Evolutionary conservation across 2,888 invertebrate species (phyloP).

Genomic region (Zeuzera pyrina): DNA sequence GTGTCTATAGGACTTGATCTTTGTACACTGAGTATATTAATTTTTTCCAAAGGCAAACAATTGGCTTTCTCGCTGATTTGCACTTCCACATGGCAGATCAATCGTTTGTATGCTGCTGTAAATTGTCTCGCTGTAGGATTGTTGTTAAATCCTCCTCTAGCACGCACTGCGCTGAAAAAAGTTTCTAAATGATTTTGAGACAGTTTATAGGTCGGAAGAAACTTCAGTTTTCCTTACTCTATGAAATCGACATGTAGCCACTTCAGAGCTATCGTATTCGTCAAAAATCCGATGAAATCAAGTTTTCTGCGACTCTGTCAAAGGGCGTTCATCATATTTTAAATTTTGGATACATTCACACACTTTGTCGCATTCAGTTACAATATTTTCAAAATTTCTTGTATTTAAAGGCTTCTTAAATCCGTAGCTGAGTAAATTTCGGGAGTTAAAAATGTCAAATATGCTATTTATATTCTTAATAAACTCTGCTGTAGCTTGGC

Average conservation of each 20-base stretch:
- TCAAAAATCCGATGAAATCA: no score
- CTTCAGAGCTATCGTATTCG: no score
- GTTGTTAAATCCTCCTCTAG: constrained; percentile 1
- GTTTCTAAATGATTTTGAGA: background rate
- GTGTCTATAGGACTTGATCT: no score
- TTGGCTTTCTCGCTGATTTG: no score
- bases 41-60: no score
- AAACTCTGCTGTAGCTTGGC: background rate
- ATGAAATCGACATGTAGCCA: no score
- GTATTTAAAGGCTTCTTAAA: background rate
- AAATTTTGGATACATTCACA: background rate
- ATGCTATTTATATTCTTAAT: background rate
- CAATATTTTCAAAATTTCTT: background rate
- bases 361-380: background rate
- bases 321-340: no score
- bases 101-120: no score
- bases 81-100: no score
- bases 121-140: no score
- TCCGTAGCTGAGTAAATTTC: background rate
- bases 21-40: no score
- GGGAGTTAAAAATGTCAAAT: background rate
- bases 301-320: no score
- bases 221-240: background rate
- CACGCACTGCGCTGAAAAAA: background rate
- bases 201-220: background rate